A percentile compares a stretch with the other conserved stretches of the same genome.
Evolutionary conservation across 2,113 vertebrate genomes (phyloP).

Genomic region (Catharus bicknelli): DNA sequence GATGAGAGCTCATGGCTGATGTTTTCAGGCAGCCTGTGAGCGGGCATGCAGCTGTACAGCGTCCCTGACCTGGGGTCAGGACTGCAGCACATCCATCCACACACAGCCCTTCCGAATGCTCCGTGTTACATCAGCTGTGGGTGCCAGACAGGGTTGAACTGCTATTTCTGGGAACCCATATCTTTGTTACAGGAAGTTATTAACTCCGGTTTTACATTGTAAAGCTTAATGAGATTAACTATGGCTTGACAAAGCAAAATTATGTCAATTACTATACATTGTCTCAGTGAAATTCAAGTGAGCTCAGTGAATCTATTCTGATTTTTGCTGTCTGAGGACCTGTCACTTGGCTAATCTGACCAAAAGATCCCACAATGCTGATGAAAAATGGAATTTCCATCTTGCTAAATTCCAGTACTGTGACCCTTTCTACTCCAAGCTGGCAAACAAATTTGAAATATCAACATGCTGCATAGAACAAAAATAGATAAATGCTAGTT

Average conservation of each 20-base stretch:
- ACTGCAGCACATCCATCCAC: not conserved
- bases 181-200: not conserved
- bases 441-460: not conserved
- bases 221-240: not conserved
- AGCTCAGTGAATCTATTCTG: not conserved
- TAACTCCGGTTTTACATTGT: not conserved
- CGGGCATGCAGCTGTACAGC: not conserved
- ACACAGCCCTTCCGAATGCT: rapidly evolving
- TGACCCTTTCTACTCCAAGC: not conserved
- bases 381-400: not conserved
- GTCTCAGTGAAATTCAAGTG: not conserved
- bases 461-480: not conserved
- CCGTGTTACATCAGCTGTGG: rapidly evolving
- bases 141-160: not conserved
- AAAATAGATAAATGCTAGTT: not conserved
- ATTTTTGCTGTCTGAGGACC: not conserved
- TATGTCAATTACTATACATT: not conserved
- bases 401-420: not conserved
- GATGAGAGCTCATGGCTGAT: not conserved
- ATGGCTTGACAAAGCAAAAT: not conserved
- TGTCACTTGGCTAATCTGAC: not conserved
- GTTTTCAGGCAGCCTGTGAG: not conserved
- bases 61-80: not conserved
- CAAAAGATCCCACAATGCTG: not conserved
- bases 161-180: not conserved